Conservation (phyloP, 1,140 invertebrate genomes). For the Metopolophium dirhodum region DNA sequence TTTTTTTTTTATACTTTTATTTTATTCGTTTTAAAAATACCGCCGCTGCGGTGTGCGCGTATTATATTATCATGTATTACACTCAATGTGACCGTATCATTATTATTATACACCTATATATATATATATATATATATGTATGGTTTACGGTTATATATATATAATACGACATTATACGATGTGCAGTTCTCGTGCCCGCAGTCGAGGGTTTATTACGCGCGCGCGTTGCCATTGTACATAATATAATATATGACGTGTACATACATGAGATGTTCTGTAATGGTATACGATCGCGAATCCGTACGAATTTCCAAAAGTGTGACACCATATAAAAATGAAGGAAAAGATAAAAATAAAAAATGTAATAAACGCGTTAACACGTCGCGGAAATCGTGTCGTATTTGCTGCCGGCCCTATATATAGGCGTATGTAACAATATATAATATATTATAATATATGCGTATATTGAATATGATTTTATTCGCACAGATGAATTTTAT, state of each 20-base stretch:
- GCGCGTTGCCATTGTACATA: neutral
- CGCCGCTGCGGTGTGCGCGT: constrained; percentile 11
- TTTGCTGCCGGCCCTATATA: neutral
- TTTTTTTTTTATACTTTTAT: neutral
- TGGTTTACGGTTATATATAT: neutral
- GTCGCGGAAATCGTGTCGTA: neutral
- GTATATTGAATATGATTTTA: neutral
- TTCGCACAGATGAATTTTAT: neutral
- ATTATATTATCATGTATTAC: constrained; percentile 34
- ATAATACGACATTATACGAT: neutral
- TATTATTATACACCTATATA: neutral
- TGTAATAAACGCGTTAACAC: neutral
- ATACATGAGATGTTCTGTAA: neutral
- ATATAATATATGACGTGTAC: neutral
- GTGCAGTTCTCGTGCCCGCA: constrained; percentile 28
- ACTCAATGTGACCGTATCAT: neutral
- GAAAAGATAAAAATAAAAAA: neutral
- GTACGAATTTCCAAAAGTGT: neutral
- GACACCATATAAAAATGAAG: neutral
- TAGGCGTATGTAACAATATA: neutral
- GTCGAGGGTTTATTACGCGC: constrained; percentile 25
- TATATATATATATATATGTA: neutral
- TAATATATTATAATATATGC: too few species aligned
- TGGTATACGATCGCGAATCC: neutral
- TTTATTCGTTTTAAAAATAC: constrained; percentile 49